Base-by-base conservation (phyloP, 1,140 invertebrate species). In the Samia ricini region DNA sequence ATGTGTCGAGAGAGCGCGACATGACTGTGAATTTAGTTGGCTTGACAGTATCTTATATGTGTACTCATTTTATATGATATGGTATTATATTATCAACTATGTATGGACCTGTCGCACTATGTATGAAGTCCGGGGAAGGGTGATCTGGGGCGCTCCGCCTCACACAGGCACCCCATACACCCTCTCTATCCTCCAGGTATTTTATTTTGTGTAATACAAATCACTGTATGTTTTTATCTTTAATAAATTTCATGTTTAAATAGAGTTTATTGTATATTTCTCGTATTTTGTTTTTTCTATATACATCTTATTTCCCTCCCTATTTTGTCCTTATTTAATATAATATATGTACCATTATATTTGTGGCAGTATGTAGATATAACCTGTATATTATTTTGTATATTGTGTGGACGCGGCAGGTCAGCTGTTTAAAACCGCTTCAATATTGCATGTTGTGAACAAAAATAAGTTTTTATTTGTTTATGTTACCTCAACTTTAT, bases 161-260 rank as follows among this genome's bases (percentile, higher is more conserved):
- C 60, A 63, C 33, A 75, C 71, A 63, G 61, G 59, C 49, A 70
- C 74, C 72, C 77, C 66, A 2, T 29, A 62, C 71, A 61, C 61
- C 67, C 51, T 52, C 61, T 63, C 12, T 42, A 78, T 78, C 85
- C 83, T 88, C 81, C 85, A 85, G 81, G 77, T 88, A 90, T 88
- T 90, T 90, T 90, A 90, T 91, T 91, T 90, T 90, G 83, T 90
- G 88, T 90, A 91, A 91, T 85, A 82, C 83, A 80, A 83, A 74
- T 71, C 82, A 77, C 80, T 91, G 88, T 90, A 91, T 90, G 86
- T 89, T 90, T 91, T 90, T 85, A 88, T 84, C 85, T 89, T 90
- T 89, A 91, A 90, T 90, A 91, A 91, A 91, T 83, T 90, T 88
- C 84, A 88, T 90, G 86, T 85, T 88, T 88, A 86, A 88, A 88